Evolutionary conservation across 2,113 vertebrate genomes (phyloP).

Genomic region (Climacteris rufus): DNA sequence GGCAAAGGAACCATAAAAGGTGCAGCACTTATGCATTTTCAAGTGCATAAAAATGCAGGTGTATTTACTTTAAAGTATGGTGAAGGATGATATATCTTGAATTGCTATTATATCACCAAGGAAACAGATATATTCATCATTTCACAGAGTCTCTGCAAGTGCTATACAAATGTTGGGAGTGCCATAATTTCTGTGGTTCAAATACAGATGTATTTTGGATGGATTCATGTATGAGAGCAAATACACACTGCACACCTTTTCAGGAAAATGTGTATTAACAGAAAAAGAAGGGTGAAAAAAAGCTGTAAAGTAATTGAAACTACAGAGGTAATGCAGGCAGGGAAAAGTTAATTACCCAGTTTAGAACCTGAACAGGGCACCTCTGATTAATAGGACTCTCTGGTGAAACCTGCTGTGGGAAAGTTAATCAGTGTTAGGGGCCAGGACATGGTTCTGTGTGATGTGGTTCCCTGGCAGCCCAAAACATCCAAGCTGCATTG

Average conservation of each 20-base stretch:
- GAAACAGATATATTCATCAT: not conserved
- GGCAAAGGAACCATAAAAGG: not conserved
- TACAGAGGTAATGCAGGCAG: not conserved
- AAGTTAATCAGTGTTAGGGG: not conserved
- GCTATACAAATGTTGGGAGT: rapidly evolving
- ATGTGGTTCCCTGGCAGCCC: not conserved
- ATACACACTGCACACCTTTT: not conserved
- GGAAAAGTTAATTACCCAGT: conserved; percentile 16
- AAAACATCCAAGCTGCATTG: not conserved
- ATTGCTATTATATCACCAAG: not conserved
- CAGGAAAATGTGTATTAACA: not conserved
- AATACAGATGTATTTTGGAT: not conserved
- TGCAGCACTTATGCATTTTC: not conserved
- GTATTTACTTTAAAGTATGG: not conserved
- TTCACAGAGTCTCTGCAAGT: not conserved
- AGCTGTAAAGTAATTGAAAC: not conserved
- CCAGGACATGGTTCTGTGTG: not conserved
- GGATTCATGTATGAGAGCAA: not conserved
- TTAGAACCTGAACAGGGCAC: not conserved
- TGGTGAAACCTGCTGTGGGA: not conserved
- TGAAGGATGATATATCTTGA: not conserved
- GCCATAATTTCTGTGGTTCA: not conserved
- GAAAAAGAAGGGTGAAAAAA: not conserved
- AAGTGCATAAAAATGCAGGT: not conserved
- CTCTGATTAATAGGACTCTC: not conserved